These are phyloP conservation scores for Martes martes DNA, from an alignment of 2,113 vertebrate genomes.

Conservation along the genomic window DNA sequence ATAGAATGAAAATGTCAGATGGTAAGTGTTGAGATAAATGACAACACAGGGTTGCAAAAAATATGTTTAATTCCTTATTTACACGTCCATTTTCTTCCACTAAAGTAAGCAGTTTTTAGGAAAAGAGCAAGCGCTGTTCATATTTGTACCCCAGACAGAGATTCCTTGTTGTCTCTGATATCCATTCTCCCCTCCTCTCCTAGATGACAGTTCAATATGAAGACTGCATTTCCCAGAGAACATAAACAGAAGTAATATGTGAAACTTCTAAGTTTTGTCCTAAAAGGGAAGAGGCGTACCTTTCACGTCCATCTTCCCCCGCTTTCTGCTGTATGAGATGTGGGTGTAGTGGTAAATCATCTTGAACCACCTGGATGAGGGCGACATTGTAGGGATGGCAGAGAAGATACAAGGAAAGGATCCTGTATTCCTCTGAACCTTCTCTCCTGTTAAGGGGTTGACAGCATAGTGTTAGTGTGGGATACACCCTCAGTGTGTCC, in stretches of 20 bases:
- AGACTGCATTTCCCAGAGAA: neutral
- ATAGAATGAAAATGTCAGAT: neutral
- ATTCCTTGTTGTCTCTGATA: neutral
- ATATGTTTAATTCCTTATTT: neutral
- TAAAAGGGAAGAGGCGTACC: neutral
- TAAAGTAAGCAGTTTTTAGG: neutral
- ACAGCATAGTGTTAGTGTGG: neutral
- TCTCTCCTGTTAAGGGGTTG: neutral
- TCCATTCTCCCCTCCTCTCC: neutral
- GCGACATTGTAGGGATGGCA: neutral
- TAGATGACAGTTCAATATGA: neutral
- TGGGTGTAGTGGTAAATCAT: neutral
- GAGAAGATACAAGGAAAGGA: neutral
- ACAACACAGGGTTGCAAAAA: neutral
- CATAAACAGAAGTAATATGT: neutral
- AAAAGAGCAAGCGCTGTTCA: neutral
- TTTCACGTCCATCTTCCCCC: neutral
- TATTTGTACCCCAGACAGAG: neutral
- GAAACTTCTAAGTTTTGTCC: neutral
- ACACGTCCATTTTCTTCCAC: neutral
- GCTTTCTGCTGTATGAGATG: neutral
- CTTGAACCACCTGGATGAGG: neutral
- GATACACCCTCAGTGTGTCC: neutral
- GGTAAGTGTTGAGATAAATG: neutral
- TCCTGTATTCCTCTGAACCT: neutral